A percentile compares a stretch with the other conserved stretches of the same genome.
These are phyloP conservation scores for Spilarctia lutea DNA, from an alignment of 2,888 invertebrate species.

Conservation along the genomic window DNA sequence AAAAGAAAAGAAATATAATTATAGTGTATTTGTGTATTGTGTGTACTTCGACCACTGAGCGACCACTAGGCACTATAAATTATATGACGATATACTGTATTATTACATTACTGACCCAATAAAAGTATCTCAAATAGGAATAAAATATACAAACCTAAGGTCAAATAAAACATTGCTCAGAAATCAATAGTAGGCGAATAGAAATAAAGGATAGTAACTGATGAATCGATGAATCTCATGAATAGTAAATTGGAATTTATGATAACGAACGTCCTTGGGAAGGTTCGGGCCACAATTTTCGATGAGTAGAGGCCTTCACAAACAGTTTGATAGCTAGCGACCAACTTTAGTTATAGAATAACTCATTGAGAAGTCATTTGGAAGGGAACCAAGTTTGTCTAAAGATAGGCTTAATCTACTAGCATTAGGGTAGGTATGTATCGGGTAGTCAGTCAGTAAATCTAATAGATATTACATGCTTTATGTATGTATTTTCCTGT, in stretches of 20 bases:
- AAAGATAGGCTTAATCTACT: background rate
- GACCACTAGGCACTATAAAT: no score
- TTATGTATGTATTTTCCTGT: no score
- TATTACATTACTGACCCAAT: background rate
- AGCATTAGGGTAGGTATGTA: background rate
- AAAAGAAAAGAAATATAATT: no score
- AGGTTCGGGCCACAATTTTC: background rate
- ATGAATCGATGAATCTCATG: slow-evolving; percentile 17
- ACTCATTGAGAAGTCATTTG: background rate
- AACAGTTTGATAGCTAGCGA: background rate
- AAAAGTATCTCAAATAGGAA: background rate
- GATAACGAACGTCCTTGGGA: background rate
- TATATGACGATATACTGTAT: no score
- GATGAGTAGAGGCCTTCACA: background rate
- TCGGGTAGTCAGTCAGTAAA: no score
- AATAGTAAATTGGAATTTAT: slow-evolving; percentile 16
- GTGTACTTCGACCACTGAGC: no score
- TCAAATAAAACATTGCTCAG: background rate
- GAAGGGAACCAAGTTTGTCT: background rate
- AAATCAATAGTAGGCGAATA: slow-evolving; percentile 6
- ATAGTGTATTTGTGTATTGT: no score
- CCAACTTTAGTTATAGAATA: background rate
- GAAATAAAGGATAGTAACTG: slow-evolving; percentile 4
- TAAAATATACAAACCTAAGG: background rate
- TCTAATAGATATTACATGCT: no score